Conservation (phyloP, 2,797 vertebrate genomes). For the Pyrocephalus nanus region DNA sequence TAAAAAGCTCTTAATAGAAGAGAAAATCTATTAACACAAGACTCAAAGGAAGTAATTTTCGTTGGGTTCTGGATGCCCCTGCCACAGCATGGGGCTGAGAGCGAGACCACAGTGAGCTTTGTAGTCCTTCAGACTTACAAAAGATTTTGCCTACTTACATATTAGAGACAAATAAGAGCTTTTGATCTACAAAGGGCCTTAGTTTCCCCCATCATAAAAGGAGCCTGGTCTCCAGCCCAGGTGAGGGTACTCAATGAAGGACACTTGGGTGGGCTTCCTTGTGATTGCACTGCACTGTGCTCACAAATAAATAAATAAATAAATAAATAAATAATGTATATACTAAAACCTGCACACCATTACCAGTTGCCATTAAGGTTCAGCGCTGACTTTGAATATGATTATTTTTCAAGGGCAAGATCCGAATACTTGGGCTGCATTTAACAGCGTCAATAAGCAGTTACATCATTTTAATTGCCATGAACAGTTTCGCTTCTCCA, state of each 20-base stretch:
- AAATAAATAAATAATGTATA: not conserved
- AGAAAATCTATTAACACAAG: not conserved
- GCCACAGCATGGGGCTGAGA: not conserved
- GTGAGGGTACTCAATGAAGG: not conserved
- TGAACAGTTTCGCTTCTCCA: not conserved
- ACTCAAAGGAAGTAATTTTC: conserved; percentile 6
- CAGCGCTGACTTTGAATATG: not conserved
- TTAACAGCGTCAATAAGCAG: not conserved
- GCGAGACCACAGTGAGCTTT: not conserved
- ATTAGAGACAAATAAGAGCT: not conserved
- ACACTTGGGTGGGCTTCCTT: not conserved
- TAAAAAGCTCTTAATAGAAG: not conserved
- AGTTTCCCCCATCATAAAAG: not conserved
- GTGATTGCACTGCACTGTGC: not conserved
- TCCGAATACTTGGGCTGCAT: not conserved
- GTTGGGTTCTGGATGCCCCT: not conserved
- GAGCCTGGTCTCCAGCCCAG: not conserved
- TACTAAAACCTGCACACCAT: not conserved
- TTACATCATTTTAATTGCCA: not conserved
- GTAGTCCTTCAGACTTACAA: not conserved
- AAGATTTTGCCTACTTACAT: not conserved
- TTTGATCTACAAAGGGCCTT: not conserved
- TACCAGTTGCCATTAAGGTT: not conserved
- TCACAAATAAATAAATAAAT: not conserved
- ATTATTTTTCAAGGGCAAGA: conserved; percentile 10